Percentiles rank a stretch among this genome's conserved stretches.
phyloP scores from a whole-genome alignment of 1,140 invertebrate species.

The Aphidius ervi region DNA sequence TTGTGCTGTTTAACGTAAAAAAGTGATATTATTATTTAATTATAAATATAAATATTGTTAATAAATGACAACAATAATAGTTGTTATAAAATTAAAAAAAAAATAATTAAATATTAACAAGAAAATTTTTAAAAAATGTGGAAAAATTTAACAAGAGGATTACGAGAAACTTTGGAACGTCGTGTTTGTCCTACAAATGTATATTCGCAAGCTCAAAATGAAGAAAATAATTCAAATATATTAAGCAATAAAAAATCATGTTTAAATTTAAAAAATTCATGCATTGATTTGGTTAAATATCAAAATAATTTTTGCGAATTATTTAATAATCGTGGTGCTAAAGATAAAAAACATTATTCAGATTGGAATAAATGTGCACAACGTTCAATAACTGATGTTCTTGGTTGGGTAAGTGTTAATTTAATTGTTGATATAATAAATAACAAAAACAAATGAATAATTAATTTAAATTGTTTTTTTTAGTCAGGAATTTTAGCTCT shows the following conservation, averaged over 20 bases:
- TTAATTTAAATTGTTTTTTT: conserved; percentile 18
- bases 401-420: conserved; percentile 38
- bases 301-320: conserved; percentile 27
- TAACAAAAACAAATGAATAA: too few species aligned
- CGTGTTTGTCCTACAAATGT: conserved; percentile 40
- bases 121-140: conserved; percentile 34
- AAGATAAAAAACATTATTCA: conserved; percentile 29
- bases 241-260: conserved; percentile 31
- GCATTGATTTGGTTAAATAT: conserved; percentile 17
- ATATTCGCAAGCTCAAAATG: conserved; percentile 37
- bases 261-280: conserved; percentile 28
- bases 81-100: too few species aligned
- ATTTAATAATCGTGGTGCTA: conserved; percentile 24
- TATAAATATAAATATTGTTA: too few species aligned
- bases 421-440: background rate
- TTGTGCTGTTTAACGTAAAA: too few species aligned
- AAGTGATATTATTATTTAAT: too few species aligned
- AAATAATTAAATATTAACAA: conserved; percentile 9
- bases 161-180: conserved; percentile 40
- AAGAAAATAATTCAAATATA: conserved; percentile 20
- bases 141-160: conserved; percentile 40
- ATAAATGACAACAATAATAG: too few species aligned
- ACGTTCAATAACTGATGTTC: conserved; percentile 37
- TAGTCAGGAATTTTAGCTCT: conserved; percentile 38
- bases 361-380: conserved; percentile 33